Evolutionary conservation across 2,888 invertebrate species (phyloP), one percentile per base, ranked within the genome.

Genomic region (Onthophagus sagittarius): DNA sequence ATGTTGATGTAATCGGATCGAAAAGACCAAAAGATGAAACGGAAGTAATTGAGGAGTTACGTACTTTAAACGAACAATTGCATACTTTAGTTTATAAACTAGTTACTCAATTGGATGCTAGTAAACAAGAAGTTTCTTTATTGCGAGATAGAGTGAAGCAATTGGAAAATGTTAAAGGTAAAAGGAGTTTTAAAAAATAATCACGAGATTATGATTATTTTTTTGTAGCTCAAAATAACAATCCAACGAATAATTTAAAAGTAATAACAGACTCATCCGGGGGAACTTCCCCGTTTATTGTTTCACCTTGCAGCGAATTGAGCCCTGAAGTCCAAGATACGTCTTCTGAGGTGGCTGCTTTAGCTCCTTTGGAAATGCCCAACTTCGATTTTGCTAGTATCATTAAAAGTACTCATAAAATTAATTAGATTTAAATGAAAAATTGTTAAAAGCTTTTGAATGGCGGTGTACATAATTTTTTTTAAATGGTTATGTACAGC

Each of bases 31-130:
- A 91, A 82, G 88, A 89, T 75, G 89, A 90, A 70, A 85, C 87
- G 71, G 88, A 86, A 31, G 89, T 92, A 65, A 88, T 92, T 69
- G 92, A 92, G 83, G 92, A 93, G 82, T 83, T 92, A 64, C 88
- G 89, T 81, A 90, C 88, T 69, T 84, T 91, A 7, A 92, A 91
- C 81, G 88, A 88, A 75, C 91, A 90, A 79, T 82, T 92, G 69
- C 88, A 90, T 76, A 84, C 85, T 14, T 83, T 89, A 9, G 86
- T 89, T 6, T 89, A 89, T 76, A 88, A 89, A 80, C 84, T 92
- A 71, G 87, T 92, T 11, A 84, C 88, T 69, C 90, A 92, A 82
- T 84, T 92, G 32, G 92, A 92, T 80, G 87, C 89, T n/a, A 87
- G 90, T 73, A 90, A 90, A 79, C 88, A 88, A 82, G 91, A 92